These are phyloP conservation scores for Volucella inanis DNA, from an alignment of 2,888 invertebrate species.

Conservation along the genomic window DNA sequence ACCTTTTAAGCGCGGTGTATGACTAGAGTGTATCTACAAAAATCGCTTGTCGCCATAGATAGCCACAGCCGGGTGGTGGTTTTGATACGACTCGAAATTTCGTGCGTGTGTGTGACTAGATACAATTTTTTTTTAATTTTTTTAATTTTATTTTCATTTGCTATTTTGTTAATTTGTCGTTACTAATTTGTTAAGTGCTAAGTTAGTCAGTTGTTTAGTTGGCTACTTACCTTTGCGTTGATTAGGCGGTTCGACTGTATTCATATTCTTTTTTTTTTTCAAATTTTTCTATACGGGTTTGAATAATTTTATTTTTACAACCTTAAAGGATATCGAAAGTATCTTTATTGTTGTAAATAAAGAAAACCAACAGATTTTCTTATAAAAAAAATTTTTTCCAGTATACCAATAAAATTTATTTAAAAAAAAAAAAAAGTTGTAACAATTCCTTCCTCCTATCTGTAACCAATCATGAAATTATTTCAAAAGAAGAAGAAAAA, in stretches of 20 bases:
- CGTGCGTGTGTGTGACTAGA: conserved; percentile 38
- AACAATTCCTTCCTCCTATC: conserved; percentile 29
- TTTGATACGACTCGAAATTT: conserved; percentile 56
- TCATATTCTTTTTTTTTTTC: conserved; percentile 28
- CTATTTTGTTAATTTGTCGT: conserved; percentile 66
- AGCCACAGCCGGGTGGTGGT: conserved; percentile 66
- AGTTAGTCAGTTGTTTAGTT: conserved; percentile 73
- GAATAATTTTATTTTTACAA: conserved; percentile 41
- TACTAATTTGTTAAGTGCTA: conserved; percentile 74
- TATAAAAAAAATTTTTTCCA: conserved; percentile 29
- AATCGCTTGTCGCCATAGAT: conserved; percentile 63
- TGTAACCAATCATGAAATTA: conserved; percentile 41
- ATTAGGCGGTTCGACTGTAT: conserved; percentile 66
- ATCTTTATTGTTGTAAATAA: conserved; percentile 46
- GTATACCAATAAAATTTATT: conserved; percentile 39
- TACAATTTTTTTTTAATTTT: not conserved
- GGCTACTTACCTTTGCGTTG: conserved; percentile 72
- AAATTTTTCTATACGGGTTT: not conserved
- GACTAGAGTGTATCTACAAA: conserved; percentile 52
- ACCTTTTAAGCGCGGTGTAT: conserved; percentile 8
- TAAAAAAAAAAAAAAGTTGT: conserved; percentile 6
- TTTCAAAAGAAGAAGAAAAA: conserved; percentile 72
- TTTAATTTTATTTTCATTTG: not conserved
- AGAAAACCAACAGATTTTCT: not conserved
- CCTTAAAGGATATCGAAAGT: conserved; percentile 22